A percentile compares a stretch with the other conserved stretches of the same genome.
Evolutionary conservation across 1,140 invertebrate species (phyloP).

Genomic region (Pseudomyrmex concolor): DNA sequence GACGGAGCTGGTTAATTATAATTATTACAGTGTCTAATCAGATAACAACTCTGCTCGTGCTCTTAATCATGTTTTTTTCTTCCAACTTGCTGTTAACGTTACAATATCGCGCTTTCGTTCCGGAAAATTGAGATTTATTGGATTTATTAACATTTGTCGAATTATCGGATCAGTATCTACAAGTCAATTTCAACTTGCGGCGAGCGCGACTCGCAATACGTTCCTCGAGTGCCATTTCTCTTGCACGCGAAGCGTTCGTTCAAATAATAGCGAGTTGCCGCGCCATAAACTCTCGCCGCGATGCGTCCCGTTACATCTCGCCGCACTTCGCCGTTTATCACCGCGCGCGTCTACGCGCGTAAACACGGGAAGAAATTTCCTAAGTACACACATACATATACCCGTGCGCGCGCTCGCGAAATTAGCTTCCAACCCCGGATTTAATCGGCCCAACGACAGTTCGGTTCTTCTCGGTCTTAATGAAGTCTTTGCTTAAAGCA

Average conservation of each 20-base stretch:
- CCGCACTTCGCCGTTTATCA: slow-evolving; percentile 40
- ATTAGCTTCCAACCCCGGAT: slow-evolving; percentile 40
- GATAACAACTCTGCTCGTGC: too few species aligned
- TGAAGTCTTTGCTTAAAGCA: slow-evolving; percentile 38
- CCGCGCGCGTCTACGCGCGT: neutral
- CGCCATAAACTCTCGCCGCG: slow-evolving; percentile 42
- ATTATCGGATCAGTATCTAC: neutral
- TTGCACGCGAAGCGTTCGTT: slow-evolving; percentile 32
- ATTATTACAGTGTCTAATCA: too few species aligned
- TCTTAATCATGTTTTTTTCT: too few species aligned
- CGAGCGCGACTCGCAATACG: slow-evolving; percentile 10
- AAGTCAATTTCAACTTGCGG: slow-evolving; percentile 27
- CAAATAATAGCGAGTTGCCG: slow-evolving; percentile 50
- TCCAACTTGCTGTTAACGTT: too few species aligned
- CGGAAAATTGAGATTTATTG: too few species aligned
- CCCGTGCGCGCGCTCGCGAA: slow-evolving; percentile 1
- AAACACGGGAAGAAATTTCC: slow-evolving; percentile 47
- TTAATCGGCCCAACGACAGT: slow-evolving; percentile 46
- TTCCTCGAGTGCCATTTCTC: slow-evolving; percentile 13
- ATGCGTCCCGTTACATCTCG: slow-evolving; percentile 36
- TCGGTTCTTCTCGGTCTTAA: slow-evolving; percentile 54
- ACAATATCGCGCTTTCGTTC: too few species aligned
- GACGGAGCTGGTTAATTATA: too few species aligned
- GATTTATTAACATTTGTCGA: neutral
- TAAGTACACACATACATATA: neutral